Evolutionary conservation across 1,140 invertebrate genomes (phyloP), one percentile per base, ranked within the genome.

Genomic region (Drosophila bifasciata): DNA sequence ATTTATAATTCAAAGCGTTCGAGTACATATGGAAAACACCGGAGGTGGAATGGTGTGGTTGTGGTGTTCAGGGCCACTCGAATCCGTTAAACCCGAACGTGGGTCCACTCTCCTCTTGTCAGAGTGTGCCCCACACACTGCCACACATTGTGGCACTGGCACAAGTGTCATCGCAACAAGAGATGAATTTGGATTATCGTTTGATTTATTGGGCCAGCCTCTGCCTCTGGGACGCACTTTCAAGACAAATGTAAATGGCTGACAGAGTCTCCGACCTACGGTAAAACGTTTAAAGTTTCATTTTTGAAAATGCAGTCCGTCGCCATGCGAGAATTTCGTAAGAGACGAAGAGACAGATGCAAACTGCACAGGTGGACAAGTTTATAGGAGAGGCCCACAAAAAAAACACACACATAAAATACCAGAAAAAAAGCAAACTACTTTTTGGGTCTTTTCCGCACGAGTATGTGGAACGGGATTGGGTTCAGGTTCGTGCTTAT

Each of bases 401-500:
- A 41, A 44, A 49, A 41, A 44, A 58, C 13, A n/a, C n/a, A n/a
- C n/a, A n/a, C 49, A 52, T 39, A 57, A 67, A 25, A 48, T 25
- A 55, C 28, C n/a, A n/a, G n/a, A 55, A 45, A 71, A 60, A 74
- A 13, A 61, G 43, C 55, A 46, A 64, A 39, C 67, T 16, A 40
- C 60, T 51, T 59, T 59, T 53, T 51, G 59, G 69, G 45, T 53
- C 51, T 74, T 57, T 77, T 63, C 44, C 28, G 56, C 19, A 49
- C 41, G 58, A 66, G 45, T 69, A 78, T 62, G 57, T 76, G 75
- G 67, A 76, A 59, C 73, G 23, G 60, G 78, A 83, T 83, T 83
- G 78, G 79, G 79, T 83, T 83, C 79, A 83, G 79, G 79, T 83
- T 78, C 63, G 79, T 67, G 76, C 75, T 84, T 84, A 84, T 84